These are phyloP conservation scores for Micrasema minimum DNA, from an alignment of 1,140 invertebrate species.

Conservation along the genomic window DNA sequence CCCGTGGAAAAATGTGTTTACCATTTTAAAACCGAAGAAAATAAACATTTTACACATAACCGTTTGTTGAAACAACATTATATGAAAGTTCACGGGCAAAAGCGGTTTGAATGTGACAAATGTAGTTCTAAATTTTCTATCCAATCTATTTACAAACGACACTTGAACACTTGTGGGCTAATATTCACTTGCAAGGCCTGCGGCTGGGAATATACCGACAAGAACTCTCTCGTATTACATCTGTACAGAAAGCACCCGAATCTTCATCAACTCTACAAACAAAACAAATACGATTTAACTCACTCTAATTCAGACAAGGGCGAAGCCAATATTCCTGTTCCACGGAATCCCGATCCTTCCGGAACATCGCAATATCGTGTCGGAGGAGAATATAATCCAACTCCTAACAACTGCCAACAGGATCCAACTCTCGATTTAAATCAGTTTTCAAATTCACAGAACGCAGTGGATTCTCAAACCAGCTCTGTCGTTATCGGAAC, in stretches of 20 bases:
- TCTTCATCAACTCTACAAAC: conserved; percentile 13
- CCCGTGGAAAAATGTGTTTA: conserved; percentile 32
- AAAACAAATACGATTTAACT: not conserved
- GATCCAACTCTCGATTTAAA: too few species aligned
- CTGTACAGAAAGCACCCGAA: conserved; percentile 36
- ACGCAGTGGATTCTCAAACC: too few species aligned
- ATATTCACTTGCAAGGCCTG: conserved; percentile 26
- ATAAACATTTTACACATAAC: conserved; percentile 18
- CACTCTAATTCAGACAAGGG: not conserved
- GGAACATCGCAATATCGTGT: too few species aligned
- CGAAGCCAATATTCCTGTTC: too few species aligned
- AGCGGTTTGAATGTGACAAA: conserved; percentile 32
- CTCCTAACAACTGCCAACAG: too few species aligned
- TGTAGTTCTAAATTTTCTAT: conserved; percentile 26
- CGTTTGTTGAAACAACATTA: conserved; percentile 45
- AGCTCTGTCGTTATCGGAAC: too few species aligned
- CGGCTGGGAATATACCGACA: conserved; percentile 35
- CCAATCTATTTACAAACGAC: conserved; percentile 19
- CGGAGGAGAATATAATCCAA: not conserved
- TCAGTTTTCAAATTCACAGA: too few species aligned
- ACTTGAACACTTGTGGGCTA: conserved; percentile 12
- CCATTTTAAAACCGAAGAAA: not conserved
- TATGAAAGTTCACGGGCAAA: conserved; percentile 42
- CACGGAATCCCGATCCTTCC: not conserved
- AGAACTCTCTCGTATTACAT: conserved; percentile 35